Conservation (phyloP, 2,113 vertebrate species). For the Prunella himalayana region DNA sequence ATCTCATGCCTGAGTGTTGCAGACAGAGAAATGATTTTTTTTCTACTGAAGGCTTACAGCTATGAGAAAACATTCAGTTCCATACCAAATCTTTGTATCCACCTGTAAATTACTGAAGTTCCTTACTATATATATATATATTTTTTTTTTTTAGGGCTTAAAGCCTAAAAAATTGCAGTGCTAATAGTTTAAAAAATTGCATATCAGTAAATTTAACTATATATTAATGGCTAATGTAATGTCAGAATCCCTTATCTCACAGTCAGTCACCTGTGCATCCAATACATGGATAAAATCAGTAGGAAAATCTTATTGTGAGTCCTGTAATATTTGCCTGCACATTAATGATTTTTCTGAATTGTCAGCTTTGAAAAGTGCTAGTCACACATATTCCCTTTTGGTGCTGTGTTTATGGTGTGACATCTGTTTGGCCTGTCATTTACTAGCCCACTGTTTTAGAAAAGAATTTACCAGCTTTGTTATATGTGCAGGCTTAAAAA, state of each 20-base stretch:
- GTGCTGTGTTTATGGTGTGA: neutral
- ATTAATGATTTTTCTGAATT: neutral
- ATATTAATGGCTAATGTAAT: neutral
- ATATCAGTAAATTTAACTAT: neutral
- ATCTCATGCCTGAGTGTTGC: neutral
- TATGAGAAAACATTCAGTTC: neutral
- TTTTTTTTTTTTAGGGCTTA: neutral
- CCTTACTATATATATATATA: no score
- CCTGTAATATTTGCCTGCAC: neutral
- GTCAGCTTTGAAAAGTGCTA: neutral
- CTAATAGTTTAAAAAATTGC: neutral
- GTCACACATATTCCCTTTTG: neutral
- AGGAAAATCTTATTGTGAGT: rapidly evolving
- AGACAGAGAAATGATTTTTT: neutral
- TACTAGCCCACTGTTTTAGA: neutral
- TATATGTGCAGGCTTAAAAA: neutral
- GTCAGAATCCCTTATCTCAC: neutral
- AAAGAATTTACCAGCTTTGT: neutral
- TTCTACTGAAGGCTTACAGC: neutral
- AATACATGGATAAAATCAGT: neutral
- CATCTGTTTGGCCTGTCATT: neutral
- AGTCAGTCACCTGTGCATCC: neutral
- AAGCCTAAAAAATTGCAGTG: neutral
- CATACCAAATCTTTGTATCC: neutral
- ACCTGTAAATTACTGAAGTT: neutral